phyloP scores from a whole-genome alignment of 2,797 vertebrate genomes.

The Enteromius mattozi region DNA sequence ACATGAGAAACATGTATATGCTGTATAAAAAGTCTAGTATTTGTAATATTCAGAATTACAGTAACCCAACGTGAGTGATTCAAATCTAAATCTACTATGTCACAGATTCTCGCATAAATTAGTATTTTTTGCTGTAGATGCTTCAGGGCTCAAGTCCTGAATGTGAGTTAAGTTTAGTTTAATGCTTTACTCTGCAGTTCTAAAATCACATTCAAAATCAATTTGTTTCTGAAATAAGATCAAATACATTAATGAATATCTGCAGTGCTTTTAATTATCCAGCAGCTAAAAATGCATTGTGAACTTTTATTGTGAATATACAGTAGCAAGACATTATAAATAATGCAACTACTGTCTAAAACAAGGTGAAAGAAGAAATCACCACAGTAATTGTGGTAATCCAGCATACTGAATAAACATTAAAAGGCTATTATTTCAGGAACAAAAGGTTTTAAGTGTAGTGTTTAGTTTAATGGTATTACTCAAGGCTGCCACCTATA shows the following conservation, averaged over 20 bases:
- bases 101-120: background rate
- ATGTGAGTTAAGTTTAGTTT: background rate
- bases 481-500: background rate
- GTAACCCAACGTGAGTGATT: background rate
- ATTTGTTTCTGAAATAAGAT: background rate
- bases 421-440: background rate
- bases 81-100: background rate
- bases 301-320: background rate
- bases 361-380: background rate
- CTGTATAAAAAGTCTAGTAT: background rate
- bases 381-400: background rate
- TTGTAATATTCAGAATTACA: background rate
- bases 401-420: background rate
- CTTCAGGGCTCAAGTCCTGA: background rate
- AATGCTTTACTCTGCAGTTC: background rate
- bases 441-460: background rate
- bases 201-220: background rate
- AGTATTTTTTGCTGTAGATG: background rate
- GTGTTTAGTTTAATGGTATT: background rate
- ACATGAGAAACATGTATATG: background rate
- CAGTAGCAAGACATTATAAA: background rate
- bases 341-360: background rate
- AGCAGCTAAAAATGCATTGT: background rate
- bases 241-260: background rate
- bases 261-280: background rate